Conservation (phyloP, 1,140 invertebrate species). For the Pseudomyrmex cubaensis region DNA sequence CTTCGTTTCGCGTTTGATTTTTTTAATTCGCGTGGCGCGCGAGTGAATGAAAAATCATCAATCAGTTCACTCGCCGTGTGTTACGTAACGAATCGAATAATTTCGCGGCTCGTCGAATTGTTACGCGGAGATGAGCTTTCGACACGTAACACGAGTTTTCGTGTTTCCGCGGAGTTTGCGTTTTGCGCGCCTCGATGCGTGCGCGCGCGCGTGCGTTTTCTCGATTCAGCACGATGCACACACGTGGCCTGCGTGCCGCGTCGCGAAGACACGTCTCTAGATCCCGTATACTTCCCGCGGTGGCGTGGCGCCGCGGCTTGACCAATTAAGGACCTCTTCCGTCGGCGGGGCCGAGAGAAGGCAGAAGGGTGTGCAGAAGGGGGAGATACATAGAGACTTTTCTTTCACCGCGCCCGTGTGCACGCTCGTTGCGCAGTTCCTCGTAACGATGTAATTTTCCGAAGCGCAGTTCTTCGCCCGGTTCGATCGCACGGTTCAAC, state of each 20-base stretch:
- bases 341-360: slow-evolving; percentile 11
- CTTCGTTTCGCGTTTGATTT: too few relatives aligned
- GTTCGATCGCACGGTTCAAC: not conserved
- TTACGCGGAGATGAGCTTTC: not conserved
- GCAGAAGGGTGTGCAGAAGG: not conserved
- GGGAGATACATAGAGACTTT: slow-evolving; percentile 11
- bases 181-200: not conserved
- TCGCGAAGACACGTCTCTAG: slow-evolving; percentile 74
- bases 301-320: slow-evolving; percentile 65
- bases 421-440: slow-evolving; percentile 34
- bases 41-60: not conserved
- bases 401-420: slow-evolving; percentile 16
- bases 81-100: not conserved
- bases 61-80: not conserved
- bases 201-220: slow-evolving; percentile 46
- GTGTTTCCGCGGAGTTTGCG: not conserved
- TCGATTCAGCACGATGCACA: slow-evolving; percentile 56
- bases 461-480: slow-evolving; percentile 23
- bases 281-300: slow-evolving; percentile 80
- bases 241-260: slow-evolving; percentile 57
- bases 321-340: slow-evolving; percentile 80
- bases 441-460: slow-evolving; percentile 70
- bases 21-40: too few relatives aligned
- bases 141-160: not conserved
- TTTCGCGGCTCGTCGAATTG: not conserved